Conservation (phyloP, 2,113 vertebrate species). For the Carassius gibelio region DNA sequence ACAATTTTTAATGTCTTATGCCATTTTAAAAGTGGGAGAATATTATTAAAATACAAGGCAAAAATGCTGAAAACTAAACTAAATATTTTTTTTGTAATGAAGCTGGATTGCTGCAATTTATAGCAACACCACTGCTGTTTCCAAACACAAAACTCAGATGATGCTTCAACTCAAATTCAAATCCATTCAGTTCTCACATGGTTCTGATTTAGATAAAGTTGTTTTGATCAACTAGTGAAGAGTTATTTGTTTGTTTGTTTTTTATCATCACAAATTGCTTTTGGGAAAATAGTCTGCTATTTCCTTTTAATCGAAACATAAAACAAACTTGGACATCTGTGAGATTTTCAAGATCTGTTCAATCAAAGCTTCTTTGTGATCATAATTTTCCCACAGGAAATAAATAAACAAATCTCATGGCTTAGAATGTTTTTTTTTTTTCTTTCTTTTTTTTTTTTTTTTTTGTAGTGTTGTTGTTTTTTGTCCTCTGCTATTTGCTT, state of each 20-base stretch:
- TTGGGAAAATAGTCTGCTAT: background rate
- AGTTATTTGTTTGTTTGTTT: background rate
- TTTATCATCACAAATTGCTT: background rate
- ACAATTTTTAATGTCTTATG: too few relatives aligned
- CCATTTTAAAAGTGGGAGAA: background rate
- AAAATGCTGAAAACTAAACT: background rate
- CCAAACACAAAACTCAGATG: background rate
- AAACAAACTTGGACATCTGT: conserved; percentile 18
- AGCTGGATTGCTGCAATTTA: background rate
- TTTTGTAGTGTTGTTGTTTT: too few relatives aligned
- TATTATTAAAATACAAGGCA: background rate
- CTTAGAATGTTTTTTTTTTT: background rate
- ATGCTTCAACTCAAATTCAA: background rate
- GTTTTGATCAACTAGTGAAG: background rate
- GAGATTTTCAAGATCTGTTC: conserved; percentile 5
- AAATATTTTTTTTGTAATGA: background rate
- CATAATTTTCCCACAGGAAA: background rate
- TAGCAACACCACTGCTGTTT: background rate
- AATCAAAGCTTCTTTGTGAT: conserved; percentile 28
- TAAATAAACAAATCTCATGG: background rate
- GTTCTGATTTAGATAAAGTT: background rate
- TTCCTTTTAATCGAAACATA: conserved; percentile 26
- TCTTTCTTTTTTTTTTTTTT: background rate
- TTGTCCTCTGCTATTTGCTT: background rate
- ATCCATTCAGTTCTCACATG: background rate